Conservation (phyloP, 2,888 invertebrate species). For the Polydrusus tereticollis region DNA sequence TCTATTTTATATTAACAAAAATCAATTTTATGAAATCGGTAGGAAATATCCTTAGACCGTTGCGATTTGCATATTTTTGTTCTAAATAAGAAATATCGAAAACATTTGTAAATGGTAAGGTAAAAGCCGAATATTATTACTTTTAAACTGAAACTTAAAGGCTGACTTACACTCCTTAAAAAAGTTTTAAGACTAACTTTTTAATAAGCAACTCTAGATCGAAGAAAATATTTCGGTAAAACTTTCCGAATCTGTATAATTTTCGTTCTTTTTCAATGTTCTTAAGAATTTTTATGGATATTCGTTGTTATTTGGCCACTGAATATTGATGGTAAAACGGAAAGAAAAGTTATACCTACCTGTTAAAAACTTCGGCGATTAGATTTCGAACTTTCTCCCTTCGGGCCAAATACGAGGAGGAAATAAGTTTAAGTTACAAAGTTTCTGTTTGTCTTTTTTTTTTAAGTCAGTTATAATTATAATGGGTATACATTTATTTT, state of each 20-base stretch:
- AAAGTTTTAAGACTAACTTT: background rate
- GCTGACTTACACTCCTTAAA: background rate
- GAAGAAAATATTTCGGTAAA: background rate
- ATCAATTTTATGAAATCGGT: too few relatives aligned
- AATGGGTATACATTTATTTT: background rate
- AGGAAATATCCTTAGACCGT: too few relatives aligned
- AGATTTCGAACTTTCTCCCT: slow-evolving; percentile 2
- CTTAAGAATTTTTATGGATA: background rate
- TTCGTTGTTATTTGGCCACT: background rate
- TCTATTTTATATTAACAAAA: too few relatives aligned
- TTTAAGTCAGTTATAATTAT: background rate
- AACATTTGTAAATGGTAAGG: too few relatives aligned
- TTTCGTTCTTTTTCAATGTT: background rate
- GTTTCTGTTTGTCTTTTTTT: slow-evolving; percentile 4
- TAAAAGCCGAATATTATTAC: too few relatives aligned
- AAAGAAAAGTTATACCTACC: slow-evolving; percentile 14
- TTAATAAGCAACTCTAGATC: background rate
- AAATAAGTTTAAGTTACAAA: slow-evolving; percentile 6
- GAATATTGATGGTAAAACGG: background rate
- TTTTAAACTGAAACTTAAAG: too few relatives aligned
- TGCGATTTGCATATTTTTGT: too few relatives aligned
- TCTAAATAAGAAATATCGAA: too few relatives aligned
- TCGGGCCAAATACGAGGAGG: background rate
- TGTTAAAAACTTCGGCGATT: slow-evolving; percentile 8
- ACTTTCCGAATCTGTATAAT: background rate